Conservation (phyloP, 35 echinoderm and acorn worm species). For the Holothuria glaberrima region DNA sequence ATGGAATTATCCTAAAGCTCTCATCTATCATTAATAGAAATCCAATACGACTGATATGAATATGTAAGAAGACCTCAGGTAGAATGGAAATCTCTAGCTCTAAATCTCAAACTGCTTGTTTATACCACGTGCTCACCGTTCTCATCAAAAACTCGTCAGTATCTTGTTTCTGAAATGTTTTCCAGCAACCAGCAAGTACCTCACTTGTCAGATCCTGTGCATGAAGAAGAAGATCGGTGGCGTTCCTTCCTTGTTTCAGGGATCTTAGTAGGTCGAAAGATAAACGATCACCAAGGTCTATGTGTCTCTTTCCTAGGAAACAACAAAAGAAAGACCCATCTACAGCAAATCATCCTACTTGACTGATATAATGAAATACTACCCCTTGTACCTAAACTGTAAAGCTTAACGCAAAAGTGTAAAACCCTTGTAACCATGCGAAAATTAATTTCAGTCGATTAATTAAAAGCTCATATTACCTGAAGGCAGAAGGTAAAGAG, state of each 20-base stretch:
- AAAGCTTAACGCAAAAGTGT: no score
- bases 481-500: constrained; percentile 28
- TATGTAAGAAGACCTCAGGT: no score
- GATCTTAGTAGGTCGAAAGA: constrained; percentile 52
- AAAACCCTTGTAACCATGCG: no score
- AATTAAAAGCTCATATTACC: neutral
- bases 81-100: no score
- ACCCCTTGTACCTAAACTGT: no score
- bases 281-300: constrained; percentile 67
- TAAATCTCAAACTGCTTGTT: no score
- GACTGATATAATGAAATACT: neutral
- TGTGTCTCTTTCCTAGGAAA: constrained; percentile 3
- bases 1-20: no score
- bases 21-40: no score
- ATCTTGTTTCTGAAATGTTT: constrained; percentile 67
- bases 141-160: constrained; percentile 74
- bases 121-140: constrained; percentile 56
- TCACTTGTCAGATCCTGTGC: constrained; percentile 75
- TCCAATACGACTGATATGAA: no score
- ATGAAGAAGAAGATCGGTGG: constrained; percentile 60
- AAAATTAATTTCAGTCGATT: neutral
- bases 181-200: constrained; percentile 61
- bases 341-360: neutral
- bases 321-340: neutral
- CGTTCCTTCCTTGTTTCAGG: constrained; percentile 53